Base-by-base conservation (phyloP, 2,797 vertebrate species). In the Florisuga fusca region DNA sequence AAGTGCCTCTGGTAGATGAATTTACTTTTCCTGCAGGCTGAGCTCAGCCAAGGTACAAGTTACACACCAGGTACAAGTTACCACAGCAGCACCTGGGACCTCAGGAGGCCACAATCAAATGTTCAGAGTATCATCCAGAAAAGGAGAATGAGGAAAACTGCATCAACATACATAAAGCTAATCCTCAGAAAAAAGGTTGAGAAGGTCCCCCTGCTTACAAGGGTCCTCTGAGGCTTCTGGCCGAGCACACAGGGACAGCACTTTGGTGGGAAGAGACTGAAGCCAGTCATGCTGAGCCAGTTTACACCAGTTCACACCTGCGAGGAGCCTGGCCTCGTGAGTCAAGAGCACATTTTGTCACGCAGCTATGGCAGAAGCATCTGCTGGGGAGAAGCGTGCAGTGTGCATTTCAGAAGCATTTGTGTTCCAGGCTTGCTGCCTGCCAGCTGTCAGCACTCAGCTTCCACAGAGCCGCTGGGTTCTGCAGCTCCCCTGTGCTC, bases 341-440 rank as follows among this genome's bases (percentile, higher is more conserved):
- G 48, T 57, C 1, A 1, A 79, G 69, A 59, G 43, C 50, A 55
- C 27, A 2, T 67, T 90, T 69, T 79, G 45, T 64, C 72, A 59
- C 26, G 12, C 1, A 33, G 74, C 15, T 31, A 48, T 2, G 9
- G 90, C 64, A 93, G 57, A 75, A 88, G 54, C 38, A 84, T 89
- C 83, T 90, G 46, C 84, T 76, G 54, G 31, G 53, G 57, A 88
- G 15, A 73, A 88, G 69, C 15, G 17, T 12, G 4, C 61, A 43
- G 55, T 18, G 48, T 45, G 68, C 62, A 50, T 78, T 92, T 89
- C 77, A 77, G 83, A 84, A 86, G 66, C 17, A 53, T 68, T 34
- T 54, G 50, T 33, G 5, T 45, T 75, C 67, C 67, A 33, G 13
- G 27, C 71, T 69, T 38, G 7, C 69, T 68, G 72, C 89, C 41